Base-by-base conservation (phyloP, 2,888 invertebrate genomes). In the Temnothorax unifasciatus region DNA sequence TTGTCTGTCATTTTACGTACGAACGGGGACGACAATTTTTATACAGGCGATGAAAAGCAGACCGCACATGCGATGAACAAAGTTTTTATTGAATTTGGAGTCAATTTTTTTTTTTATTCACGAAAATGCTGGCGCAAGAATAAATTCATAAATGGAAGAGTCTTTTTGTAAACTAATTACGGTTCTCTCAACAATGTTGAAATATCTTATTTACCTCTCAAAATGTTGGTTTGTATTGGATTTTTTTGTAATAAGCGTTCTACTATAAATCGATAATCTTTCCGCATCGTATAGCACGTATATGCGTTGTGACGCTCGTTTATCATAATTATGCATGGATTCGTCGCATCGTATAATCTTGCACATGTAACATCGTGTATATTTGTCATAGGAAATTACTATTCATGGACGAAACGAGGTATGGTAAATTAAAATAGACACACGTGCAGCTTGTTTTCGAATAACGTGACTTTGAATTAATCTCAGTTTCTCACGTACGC, bases 301-400 rank as follows among this genome's bases (percentile, higher is more conserved):
- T 44, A 29, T 8, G 9, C 21, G 38, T 29, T 13, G 13, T 59
- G 38, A 73, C 18, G 18, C 38, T 57, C 29, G 25, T 41, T 54
- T 29, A 59, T 73, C 25, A n/a, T 61, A 44, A 74, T 74, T 61
- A 75, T 47, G 63, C 63, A 61, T 75, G 29, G 15, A 21, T 50
- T 63, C 29, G 15, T 59, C 74, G 61, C n/a, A 9, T 75, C 47
- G 47, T 61, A 34, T 47, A 75, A 75, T 68, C 68, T 69, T n/a
- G 50, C 47, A 47, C 63, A 29, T 54, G 47, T 44, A 29, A 47
- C 66, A 21, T 29, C 29, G 4, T 34, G 38, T 69, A 54, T 54
- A 77, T 77, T 34, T 34, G 15, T 54, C 52, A 47, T 29, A 41
- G 52, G 50, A 59, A 66, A 76, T 73, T 41, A 13, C 59, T 59